Conservation (phyloP, 1,140 invertebrate species). For the Saccostrea echinata region DNA sequence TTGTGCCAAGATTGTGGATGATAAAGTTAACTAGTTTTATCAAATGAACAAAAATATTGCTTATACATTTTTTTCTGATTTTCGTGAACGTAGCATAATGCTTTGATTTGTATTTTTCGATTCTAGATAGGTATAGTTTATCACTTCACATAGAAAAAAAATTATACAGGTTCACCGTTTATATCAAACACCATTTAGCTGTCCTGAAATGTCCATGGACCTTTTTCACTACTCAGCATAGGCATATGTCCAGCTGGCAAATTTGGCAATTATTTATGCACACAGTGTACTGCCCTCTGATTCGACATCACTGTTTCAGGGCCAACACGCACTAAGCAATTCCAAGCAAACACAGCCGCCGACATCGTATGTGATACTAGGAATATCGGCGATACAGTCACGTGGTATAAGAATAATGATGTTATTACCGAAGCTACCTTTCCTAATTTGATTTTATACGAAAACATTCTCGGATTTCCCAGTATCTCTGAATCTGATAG, state of each 20-base stretch:
- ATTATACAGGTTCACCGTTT: no score
- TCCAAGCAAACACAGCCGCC: neutral
- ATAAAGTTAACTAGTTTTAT: no score
- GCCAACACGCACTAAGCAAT: neutral
- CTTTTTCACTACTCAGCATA: no score
- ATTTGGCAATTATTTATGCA: neutral
- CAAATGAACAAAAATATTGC: no score
- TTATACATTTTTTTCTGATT: no score
- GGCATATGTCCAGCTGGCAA: neutral
- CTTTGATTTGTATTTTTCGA: no score
- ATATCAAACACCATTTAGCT: no score
- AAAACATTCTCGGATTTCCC: conserved; percentile 21
- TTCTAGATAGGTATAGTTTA: no score
- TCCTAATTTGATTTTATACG: conserved; percentile 5
- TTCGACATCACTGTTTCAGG: conserved; percentile 14
- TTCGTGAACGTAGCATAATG: no score
- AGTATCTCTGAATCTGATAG: conserved; percentile 1
- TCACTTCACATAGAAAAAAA: no score
- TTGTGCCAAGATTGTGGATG: no score
- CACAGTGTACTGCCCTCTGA: neutral
- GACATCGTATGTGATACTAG: neutral
- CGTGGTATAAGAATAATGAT: conserved; percentile 20
- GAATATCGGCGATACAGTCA: conserved; percentile 18
- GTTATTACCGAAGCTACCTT: neutral
- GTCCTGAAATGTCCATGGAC: no score